A percentile compares a stretch with the other conserved stretches of the same genome.
phyloP scores from a whole-genome alignment of 2,113 vertebrate species.

The Mandrillus leucophaeus region DNA sequence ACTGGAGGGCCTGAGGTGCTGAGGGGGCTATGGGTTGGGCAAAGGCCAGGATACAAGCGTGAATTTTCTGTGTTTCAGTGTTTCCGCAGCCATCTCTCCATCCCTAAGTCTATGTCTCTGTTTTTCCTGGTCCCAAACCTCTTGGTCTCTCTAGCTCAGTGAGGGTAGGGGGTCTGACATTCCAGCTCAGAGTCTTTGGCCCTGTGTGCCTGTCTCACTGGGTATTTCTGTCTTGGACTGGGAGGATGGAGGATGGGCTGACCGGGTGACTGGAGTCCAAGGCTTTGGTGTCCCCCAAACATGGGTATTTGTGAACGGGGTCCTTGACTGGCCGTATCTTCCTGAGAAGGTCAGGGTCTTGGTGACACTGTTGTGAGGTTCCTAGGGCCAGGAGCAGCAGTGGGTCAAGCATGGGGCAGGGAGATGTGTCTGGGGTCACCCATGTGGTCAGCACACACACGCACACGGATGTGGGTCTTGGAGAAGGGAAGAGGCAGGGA shows the following conservation, averaged over 20 bases:
- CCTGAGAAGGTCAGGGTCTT: background rate
- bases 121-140: background rate
- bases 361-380: background rate
- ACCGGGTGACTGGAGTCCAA: background rate
- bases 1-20: background rate
- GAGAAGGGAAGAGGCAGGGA: conserved; percentile 74
- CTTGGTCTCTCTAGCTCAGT: background rate
- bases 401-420: conserved; percentile 31
- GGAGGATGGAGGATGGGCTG: background rate
- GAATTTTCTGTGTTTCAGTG: background rate
- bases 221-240: background rate
- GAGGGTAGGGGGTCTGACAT: background rate
- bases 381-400: background rate
- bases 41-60: background rate
- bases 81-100: background rate
- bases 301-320: background rate
- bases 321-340: background rate
- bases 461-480: conserved; percentile 76
- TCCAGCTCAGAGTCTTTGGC: background rate
- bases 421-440: conserved; percentile 56
- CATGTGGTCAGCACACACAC: conserved; percentile 60
- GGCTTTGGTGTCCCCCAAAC: background rate
- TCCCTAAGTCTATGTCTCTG: background rate
- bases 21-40: background rate
- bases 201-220: background rate